These are phyloP conservation scores for Diplodus sargus DNA, from an alignment of 2,797 vertebrate species.

Conservation along the genomic window DNA sequence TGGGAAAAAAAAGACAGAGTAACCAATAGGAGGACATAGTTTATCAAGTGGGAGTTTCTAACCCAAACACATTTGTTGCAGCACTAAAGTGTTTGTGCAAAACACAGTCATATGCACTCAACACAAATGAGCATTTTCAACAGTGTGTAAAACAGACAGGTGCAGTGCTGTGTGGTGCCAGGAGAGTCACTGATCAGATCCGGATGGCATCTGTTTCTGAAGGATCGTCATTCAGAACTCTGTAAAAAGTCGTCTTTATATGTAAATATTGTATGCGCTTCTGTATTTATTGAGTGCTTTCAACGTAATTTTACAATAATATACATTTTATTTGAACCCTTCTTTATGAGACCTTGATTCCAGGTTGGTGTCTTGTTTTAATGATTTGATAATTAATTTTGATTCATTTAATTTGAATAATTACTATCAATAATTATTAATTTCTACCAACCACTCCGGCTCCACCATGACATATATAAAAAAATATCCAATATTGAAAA, in stretches of 20 bases:
- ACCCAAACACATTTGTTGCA: constrained; percentile 5
- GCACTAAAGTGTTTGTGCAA: background rate
- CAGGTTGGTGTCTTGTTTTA: no score
- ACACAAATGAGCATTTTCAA: background rate
- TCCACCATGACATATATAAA: no score
- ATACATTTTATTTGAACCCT: no score
- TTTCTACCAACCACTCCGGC: no score
- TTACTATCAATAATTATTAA: no score
- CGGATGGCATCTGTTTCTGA: background rate
- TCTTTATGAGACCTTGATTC: no score
- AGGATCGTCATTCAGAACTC: background rate
- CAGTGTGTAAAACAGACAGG: background rate
- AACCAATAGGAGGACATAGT: constrained; percentile 1
- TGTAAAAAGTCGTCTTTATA: background rate
- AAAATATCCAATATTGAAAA: no score
- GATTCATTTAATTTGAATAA: no score
- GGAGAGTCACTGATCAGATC: background rate
- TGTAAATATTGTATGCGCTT: background rate
- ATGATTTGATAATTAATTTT: no score
- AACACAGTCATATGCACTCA: background rate
- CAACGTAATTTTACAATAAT: no score
- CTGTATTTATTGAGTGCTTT: background rate
- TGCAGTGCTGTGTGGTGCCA: background rate
- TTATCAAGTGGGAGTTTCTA: constrained; percentile 15
- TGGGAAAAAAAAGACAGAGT: background rate